Evolutionary conservation across 2,888 invertebrate genomes (phyloP).

Genomic region (Sinodicranocentrus sp.): DNA sequence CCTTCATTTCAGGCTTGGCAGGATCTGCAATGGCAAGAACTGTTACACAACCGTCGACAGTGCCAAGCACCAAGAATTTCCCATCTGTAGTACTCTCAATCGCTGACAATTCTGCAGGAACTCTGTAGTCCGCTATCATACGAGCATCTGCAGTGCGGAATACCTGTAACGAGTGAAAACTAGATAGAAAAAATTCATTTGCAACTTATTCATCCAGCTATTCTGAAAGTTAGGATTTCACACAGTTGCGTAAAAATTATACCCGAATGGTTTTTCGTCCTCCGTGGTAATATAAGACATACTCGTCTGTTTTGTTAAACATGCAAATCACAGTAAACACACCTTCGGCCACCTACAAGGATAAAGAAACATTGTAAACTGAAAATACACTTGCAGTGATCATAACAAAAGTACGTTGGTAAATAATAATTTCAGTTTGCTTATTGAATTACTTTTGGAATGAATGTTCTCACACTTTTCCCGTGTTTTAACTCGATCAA

Average conservation of each 20-base stretch:
- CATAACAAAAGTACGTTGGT: conserved; percentile 23
- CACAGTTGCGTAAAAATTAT: too few species aligned
- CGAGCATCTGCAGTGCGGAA: conserved; percentile 89
- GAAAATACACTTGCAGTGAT: too few species aligned
- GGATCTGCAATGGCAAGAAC: conserved; percentile 85
- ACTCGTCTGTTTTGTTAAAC: conserved; percentile 95
- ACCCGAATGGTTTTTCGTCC: conserved; percentile 96
- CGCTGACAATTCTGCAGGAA: conserved; percentile 92
- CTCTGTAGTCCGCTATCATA: conserved; percentile 94
- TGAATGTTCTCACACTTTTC: conserved; percentile 91
- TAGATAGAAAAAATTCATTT: too few species aligned
- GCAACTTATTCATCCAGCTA: too few species aligned
- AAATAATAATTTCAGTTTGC: conserved; percentile 8
- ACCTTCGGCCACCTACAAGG: conserved; percentile 88
- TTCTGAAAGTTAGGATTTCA: too few species aligned
- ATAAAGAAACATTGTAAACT: neutral
- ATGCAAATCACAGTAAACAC: conserved; percentile 97
- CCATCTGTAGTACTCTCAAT: conserved; percentile 92
- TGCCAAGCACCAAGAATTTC: conserved; percentile 90
- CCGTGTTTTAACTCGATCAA: conserved; percentile 95
- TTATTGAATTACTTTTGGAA: conserved; percentile 83
- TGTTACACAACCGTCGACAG: conserved; percentile 92
- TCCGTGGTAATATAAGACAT: conserved; percentile 98
- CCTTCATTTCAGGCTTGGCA: conserved; percentile 81
- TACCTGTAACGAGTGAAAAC: too few species aligned